Conservation (phyloP, 2,113 vertebrate species). For the Plestiodon gilberti region DNA sequence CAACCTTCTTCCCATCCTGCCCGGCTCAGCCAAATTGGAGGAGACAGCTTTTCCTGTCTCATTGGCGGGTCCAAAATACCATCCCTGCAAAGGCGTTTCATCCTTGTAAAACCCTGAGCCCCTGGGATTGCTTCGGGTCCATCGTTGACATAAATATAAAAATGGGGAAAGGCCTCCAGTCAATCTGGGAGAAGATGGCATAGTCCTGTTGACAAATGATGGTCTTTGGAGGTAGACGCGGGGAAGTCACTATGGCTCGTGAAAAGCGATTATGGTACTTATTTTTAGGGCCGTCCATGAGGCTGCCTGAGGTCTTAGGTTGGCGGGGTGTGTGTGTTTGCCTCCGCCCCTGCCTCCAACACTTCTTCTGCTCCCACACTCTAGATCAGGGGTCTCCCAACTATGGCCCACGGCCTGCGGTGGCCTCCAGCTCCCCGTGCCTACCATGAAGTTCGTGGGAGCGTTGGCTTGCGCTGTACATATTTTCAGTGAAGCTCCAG, state of each 20-base stretch:
- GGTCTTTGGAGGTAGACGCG: background rate
- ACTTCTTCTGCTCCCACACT: too few species aligned
- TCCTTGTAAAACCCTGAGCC: slow-evolving; percentile 7
- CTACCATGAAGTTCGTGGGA: too few species aligned
- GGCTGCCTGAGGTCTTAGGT: too few species aligned
- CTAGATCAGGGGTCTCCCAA: too few species aligned
- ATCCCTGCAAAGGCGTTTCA: background rate
- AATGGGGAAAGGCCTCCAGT: slow-evolving; percentile 16
- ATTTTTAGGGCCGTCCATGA: too few species aligned
- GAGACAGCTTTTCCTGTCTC: slow-evolving; percentile 64
- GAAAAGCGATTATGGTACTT: too few species aligned
- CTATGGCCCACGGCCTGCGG: too few species aligned
- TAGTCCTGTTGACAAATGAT: background rate
- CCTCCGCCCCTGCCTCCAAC: too few species aligned
- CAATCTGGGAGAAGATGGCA: background rate
- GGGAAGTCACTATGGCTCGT: background rate
- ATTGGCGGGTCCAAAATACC: slow-evolving; percentile 49
- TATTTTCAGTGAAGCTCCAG: background rate
- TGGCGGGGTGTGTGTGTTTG: too few species aligned
- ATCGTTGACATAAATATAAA: slow-evolving; percentile 40
- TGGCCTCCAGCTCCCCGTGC: too few species aligned
- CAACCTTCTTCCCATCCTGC: background rate
- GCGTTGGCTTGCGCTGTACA: too few species aligned
- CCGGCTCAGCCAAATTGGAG: slow-evolving; percentile 57
- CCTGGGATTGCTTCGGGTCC: slow-evolving; percentile 1